Evolutionary conservation across 2,113 vertebrate genomes (phyloP), one percentile per base, ranked within the genome.

Genomic region (Peromyscus maniculatus): DNA sequence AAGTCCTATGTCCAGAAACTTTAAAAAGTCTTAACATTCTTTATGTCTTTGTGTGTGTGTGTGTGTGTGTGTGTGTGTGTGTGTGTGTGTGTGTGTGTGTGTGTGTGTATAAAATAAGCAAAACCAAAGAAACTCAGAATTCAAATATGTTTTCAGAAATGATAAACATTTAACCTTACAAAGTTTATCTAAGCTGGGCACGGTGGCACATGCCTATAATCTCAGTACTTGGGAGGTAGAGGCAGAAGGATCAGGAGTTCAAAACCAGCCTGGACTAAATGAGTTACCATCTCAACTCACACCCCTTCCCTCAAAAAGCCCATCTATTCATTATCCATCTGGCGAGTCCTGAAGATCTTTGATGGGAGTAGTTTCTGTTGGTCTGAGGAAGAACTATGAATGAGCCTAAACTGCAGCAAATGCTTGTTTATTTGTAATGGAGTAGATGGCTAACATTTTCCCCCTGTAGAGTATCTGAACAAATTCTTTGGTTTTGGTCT

Each of bases 81-180:
- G 17, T 19, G 36, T n/a, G 36, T 74, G 39, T 75, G 39, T 75
- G 39, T 75, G 74, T 46, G 39, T 75, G 22, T 13, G 2, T 82
- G 57, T 84, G 82, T 67, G 8, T 83, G n/a, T 33, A 15, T 90
- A 86, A 71, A 86, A 71, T 55, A 77, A 91, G 4, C 33, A 59
- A 89, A 77, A 91, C 8, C 33, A 59, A 89, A 93, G n/a, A 84
- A 95, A 24, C 7, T 55, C 72, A 83, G 64, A 87, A 78, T 78
- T 89, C 17, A 93, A 72, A 93, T 49, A n/a, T 43, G 66, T 87
- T 52, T 87, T 93, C 62, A 10, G 87, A 87, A 88, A 87, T 78
- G 62, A 89, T 31, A 91, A 66, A 52, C 7, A 16, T 91, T 95
- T 87, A 82, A 78, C 24, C 52, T 46, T 33, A 49, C 66, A 75